phyloP scores from a whole-genome alignment of 1,140 invertebrate genomes.

The Doryteuthis pealeii region DNA sequence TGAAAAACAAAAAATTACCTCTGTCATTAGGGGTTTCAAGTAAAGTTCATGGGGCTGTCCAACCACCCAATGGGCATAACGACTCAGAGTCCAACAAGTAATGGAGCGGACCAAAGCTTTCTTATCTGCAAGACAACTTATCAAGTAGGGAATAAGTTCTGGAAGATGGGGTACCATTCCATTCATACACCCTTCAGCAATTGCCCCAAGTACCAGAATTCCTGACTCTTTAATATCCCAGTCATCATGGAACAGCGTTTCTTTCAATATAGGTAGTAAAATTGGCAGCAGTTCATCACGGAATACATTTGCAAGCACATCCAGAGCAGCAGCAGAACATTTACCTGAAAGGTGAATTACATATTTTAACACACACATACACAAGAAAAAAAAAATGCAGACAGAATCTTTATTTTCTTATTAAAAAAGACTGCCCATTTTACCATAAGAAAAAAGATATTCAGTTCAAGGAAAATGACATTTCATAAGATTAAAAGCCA shows the following conservation, averaged over 20 bases:
- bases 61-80: slow-evolving; percentile 98
- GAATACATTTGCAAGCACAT: slow-evolving; percentile 97
- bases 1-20: slow-evolving; percentile 73
- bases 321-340: slow-evolving; percentile 96
- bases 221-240: slow-evolving; percentile 98
- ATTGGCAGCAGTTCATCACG: slow-evolving; percentile 91
- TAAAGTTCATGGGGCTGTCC: slow-evolving; percentile 90
- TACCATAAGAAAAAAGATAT: no score
- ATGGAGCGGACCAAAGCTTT: slow-evolving; percentile 97
- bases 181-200: slow-evolving; percentile 98
- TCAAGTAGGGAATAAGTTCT: slow-evolving; percentile 94
- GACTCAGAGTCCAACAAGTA: slow-evolving; percentile 97
- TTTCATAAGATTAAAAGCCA: no score
- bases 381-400: background rate
- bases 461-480: no score
- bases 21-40: slow-evolving; percentile 92
- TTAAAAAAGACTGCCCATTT: no score
- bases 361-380: background rate
- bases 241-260: slow-evolving; percentile 91
- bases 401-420: background rate
- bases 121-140: slow-evolving; percentile 87
- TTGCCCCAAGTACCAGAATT: slow-evolving; percentile 92
- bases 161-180: slow-evolving; percentile 96
- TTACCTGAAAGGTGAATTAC: slow-evolving; percentile 66
- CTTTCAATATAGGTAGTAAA: slow-evolving; percentile 93